These are phyloP conservation scores for Apomyelois bistriatella DNA, from an alignment of 2,888 invertebrate species.

Conservation along the genomic window DNA sequence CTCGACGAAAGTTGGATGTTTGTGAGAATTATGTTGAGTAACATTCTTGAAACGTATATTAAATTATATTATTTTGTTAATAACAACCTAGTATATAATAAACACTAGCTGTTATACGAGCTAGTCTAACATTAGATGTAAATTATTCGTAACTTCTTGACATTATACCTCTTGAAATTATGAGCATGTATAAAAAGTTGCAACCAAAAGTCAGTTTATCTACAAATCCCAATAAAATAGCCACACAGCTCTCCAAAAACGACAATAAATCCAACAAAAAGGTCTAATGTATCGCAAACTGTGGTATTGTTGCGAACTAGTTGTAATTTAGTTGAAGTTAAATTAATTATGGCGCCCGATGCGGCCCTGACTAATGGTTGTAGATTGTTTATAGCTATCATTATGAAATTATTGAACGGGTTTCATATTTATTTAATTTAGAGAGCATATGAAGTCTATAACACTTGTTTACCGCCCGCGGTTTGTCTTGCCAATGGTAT, in stretches of 20 bases:
- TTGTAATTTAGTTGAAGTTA: neutral
- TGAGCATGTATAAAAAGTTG: no score
- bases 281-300: neutral
- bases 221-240: neutral
- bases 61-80: no score
- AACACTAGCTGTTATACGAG: no score
- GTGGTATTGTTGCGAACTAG: neutral
- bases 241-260: neutral
- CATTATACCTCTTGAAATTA: no score
- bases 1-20: neutral
- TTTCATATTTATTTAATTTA: neutral
- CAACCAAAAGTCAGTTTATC: neutral
- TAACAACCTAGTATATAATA: no score
- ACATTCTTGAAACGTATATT: no score
- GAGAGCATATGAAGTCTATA: neutral
- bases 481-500: no score
- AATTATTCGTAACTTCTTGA: no score
- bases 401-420: constrained; percentile 5
- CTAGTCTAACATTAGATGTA: no score
- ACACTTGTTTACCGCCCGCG: no score
- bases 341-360: constrained; percentile 1
- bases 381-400: constrained; percentile 1
- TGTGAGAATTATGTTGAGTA: neutral
- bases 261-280: neutral
- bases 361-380: neutral